These are phyloP conservation scores for Dryomyza anilis DNA, from an alignment of 2,888 invertebrate species.

Conservation along the genomic window DNA sequence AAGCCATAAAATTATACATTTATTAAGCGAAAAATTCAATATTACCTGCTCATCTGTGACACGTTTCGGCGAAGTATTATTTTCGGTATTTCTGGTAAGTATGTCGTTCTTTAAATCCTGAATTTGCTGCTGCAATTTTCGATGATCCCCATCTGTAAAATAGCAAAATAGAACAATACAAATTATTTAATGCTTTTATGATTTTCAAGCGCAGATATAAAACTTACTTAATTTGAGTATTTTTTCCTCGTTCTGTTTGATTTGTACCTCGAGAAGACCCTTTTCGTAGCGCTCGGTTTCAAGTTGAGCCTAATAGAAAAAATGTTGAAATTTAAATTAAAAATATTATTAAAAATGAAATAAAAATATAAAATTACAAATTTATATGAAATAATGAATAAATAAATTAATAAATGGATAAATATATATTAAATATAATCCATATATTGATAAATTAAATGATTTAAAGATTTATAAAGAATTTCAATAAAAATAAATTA, in stretches of 20 bases:
- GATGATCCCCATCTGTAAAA: slow-evolving; percentile 41
- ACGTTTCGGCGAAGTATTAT: slow-evolving; percentile 32
- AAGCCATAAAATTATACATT: not conserved
- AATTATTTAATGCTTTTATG: too few relatives aligned
- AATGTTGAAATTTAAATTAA: not conserved
- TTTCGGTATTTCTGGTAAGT: slow-evolving; percentile 37
- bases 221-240: slow-evolving; percentile 46
- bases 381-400: too few relatives aligned
- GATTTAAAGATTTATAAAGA: too few relatives aligned
- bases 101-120: slow-evolving; percentile 46
- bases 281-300: slow-evolving; percentile 58
- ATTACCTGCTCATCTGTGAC: slow-evolving; percentile 39
- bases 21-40: not conserved
- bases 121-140: slow-evolving; percentile 41
- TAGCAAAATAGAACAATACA: not conserved
- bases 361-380: slow-evolving; percentile 9
- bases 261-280: slow-evolving; percentile 50
- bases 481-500: too few relatives aligned
- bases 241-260: slow-evolving; percentile 49
- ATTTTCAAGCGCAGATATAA: too few relatives aligned
- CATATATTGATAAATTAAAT: too few relatives aligned
- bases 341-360: not conserved
- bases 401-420: too few relatives aligned
- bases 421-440: too few relatives aligned
- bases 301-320: slow-evolving; percentile 46